phyloP scores from a whole-genome alignment of 2,888 invertebrate species.

The Callinectes sapidus region DNA sequence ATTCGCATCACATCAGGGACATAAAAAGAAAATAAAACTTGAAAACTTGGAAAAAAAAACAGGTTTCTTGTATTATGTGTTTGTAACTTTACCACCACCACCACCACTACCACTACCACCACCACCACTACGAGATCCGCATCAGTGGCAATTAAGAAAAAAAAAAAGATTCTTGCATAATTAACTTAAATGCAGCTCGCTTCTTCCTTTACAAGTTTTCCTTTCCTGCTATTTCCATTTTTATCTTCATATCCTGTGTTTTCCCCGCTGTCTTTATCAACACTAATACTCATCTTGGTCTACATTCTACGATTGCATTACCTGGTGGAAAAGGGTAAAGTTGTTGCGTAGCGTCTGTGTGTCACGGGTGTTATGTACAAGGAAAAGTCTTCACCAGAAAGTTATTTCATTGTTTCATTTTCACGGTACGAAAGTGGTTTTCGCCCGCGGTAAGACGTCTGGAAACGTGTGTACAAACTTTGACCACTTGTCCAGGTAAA shows the following conservation, averaged over 20 bases:
- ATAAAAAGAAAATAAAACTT: neutral
- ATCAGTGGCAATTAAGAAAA: neutral
- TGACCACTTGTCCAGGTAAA: neutral
- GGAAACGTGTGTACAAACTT: neutral
- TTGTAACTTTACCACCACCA: neutral
- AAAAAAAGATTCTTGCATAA: neutral
- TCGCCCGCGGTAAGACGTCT: neutral
- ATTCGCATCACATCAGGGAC: neutral
- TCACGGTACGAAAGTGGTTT: neutral
- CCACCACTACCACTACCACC: constrained; percentile 1
- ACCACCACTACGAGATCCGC: constrained; percentile 16
- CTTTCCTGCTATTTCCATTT: neutral
- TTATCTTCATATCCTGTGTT: neutral
- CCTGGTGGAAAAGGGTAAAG: neutral
- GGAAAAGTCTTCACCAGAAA: neutral
- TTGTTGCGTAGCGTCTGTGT: neutral
- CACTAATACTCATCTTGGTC: neutral
- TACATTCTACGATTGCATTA: neutral
- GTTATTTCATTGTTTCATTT: neutral
- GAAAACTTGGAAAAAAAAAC: neutral
- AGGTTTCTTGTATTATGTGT: neutral
- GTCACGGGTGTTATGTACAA: neutral
- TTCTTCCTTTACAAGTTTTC: neutral
- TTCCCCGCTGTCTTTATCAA: neutral
- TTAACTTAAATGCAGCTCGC: neutral